These are phyloP conservation scores for Zeus faber DNA, from an alignment of 2,113 vertebrate genomes.

Conservation along the genomic window DNA sequence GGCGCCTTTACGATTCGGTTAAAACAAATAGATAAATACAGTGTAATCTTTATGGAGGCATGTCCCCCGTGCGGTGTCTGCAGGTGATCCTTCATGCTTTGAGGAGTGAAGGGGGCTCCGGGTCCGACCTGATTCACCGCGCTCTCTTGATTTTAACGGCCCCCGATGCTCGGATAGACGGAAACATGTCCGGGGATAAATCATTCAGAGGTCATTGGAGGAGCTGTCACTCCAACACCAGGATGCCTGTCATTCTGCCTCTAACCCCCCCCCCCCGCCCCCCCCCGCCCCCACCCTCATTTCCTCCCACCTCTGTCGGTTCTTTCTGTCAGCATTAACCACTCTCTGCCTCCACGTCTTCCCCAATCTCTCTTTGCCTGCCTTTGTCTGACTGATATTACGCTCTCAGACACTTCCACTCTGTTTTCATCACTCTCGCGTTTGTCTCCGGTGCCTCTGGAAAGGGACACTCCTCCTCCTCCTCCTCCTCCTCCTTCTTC, in stretches of 20 bases:
- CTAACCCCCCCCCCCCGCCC: background rate
- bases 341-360: slow-evolving; percentile 12
- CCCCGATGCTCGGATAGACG: slow-evolving; percentile 59
- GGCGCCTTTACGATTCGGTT: too few relatives aligned
- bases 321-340: background rate
- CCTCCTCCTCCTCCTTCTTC: background rate
- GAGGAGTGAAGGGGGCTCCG: background rate
- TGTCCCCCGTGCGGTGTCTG: too few relatives aligned
- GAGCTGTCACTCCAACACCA: slow-evolving; percentile 50
- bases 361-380: slow-evolving; percentile 10
- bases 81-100: too few relatives aligned
- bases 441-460: too few relatives aligned
- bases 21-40: too few relatives aligned
- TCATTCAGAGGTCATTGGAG: slow-evolving; percentile 63
- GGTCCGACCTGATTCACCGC: slow-evolving; percentile 24
- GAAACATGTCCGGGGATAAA: slow-evolving; percentile 60
- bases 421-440: too few relatives aligned
- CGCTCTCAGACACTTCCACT: background rate
- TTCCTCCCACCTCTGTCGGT: background rate
- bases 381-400: background rate
- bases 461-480: too few relatives aligned
- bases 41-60: too few relatives aligned
- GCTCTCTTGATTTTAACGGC: slow-evolving; percentile 54
- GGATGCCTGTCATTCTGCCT: slow-evolving; percentile 38
- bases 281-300: background rate